Conservation (phyloP, 2,113 vertebrate genomes). For the Dicaeum eximium region DNA sequence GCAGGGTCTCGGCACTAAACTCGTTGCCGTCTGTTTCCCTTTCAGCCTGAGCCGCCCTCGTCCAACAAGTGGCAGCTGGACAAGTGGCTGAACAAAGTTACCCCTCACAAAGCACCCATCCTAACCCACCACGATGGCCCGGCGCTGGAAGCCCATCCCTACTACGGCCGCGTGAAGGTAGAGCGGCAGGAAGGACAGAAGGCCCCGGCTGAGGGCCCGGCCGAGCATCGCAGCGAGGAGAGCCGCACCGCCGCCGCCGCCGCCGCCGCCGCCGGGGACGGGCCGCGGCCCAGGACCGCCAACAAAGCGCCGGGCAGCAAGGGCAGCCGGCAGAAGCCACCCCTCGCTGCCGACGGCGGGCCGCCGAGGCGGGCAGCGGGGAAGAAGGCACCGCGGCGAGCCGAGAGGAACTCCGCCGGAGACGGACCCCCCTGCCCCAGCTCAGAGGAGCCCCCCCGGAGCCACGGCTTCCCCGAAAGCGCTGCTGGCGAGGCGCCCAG, state of each 20-base stretch:
- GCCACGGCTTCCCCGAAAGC: constrained; percentile 47
- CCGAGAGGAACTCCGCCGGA: constrained; percentile 53
- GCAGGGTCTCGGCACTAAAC: not conserved
- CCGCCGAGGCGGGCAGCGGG: constrained; percentile 36
- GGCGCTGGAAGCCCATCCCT: constrained; percentile 55
- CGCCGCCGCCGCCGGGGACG: constrained; percentile 64
- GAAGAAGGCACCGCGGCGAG: constrained; percentile 71
- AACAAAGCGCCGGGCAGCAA: constrained; percentile 75
- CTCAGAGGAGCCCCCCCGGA: constrained; percentile 49
- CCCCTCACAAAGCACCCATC: constrained; percentile 76
- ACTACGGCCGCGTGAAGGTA: constrained; percentile 49
- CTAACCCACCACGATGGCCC: constrained; percentile 73
- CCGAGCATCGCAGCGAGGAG: constrained; percentile 70
- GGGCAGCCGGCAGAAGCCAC: constrained; percentile 75
- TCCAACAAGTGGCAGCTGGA: constrained; percentile 95
- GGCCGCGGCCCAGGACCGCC: constrained; percentile 69
- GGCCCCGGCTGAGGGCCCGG: constrained; percentile 65
- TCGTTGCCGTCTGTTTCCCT: constrained; percentile 15
- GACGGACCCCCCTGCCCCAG: constrained; percentile 50
- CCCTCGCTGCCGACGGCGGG: constrained; percentile 68
- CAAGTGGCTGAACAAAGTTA: constrained; percentile 94
- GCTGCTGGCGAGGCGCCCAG: constrained; percentile 35
- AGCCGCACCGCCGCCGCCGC: constrained; percentile 33
- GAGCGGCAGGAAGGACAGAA: constrained; percentile 70
- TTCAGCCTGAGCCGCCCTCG: constrained; percentile 79